Conservation (phyloP, 2,113 vertebrate species). For the Vidua macroura region DNA sequence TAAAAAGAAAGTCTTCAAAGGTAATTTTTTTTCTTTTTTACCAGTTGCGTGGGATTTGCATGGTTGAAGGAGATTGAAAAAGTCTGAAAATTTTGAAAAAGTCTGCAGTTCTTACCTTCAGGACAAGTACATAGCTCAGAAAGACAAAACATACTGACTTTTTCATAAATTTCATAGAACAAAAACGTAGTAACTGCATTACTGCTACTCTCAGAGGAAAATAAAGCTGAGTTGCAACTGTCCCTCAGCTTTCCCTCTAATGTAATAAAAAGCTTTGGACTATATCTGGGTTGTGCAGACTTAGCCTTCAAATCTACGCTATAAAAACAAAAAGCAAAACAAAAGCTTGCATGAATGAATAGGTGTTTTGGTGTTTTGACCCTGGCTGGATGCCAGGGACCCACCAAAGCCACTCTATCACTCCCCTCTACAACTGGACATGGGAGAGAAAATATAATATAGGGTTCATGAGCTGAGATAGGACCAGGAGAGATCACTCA, state of each 20-base stretch:
- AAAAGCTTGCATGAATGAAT: background rate
- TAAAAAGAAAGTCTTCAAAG: background rate
- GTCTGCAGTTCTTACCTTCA: background rate
- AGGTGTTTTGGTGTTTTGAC: background rate
- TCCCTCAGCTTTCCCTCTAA: background rate
- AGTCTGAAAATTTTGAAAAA: background rate
- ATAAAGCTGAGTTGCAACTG: background rate
- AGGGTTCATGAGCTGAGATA: background rate
- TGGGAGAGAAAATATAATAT: background rate
- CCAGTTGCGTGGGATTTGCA: background rate
- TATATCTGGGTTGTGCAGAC: background rate
- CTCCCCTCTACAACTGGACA: background rate
- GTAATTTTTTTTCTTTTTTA: background rate
- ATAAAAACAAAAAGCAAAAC: background rate
- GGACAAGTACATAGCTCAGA: background rate
- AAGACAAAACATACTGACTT: background rate
- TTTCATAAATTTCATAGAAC: background rate
- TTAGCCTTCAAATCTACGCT: background rate
- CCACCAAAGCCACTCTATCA: background rate
- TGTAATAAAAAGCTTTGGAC: background rate
- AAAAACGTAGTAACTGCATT: background rate
- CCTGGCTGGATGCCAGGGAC: background rate
- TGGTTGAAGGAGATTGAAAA: background rate
- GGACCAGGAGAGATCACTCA: background rate
- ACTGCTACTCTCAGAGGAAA: background rate